Conservation (phyloP, 2,888 invertebrate genomes). For the Tenodera sinensis region DNA sequence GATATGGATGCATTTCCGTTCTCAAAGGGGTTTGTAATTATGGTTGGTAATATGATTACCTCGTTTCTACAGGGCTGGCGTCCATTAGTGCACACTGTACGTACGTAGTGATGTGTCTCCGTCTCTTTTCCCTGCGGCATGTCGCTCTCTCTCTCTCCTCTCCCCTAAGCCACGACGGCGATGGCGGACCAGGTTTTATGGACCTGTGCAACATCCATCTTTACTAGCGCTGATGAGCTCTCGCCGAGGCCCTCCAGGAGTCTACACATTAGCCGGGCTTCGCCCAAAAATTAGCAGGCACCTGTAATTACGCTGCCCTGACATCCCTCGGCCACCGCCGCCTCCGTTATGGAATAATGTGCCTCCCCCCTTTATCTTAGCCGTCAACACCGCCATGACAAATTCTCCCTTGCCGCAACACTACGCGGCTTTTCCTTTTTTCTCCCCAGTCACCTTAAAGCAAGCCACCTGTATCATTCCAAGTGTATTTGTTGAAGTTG, state of each 20-base stretch:
- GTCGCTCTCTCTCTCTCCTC: slow-evolving; percentile 1
- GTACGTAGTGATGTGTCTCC: neutral
- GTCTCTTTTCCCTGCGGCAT: slow-evolving; percentile 10
- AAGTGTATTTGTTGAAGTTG: too few species aligned
- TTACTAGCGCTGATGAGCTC: slow-evolving; percentile 17
- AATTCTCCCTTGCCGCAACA: neutral
- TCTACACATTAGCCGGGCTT: slow-evolving; percentile 14
- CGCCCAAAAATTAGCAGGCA: slow-evolving; percentile 16
- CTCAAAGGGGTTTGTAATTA: slow-evolving; percentile 61
- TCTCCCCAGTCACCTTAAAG: too few species aligned
- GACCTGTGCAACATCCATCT: slow-evolving; percentile 15
- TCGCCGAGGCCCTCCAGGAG: slow-evolving; percentile 11
- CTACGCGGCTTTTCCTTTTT: neutral
- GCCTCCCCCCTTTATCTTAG: neutral
- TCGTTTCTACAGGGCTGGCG: slow-evolving; percentile 43
- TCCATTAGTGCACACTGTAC: slow-evolving; percentile 28
- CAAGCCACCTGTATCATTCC: too few species aligned
- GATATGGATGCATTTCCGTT: slow-evolving; percentile 70
- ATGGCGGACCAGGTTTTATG: slow-evolving; percentile 3
- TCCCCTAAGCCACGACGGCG: neutral
- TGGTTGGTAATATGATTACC: slow-evolving; percentile 63
- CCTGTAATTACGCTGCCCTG: slow-evolving; percentile 10
- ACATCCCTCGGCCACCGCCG: neutral
- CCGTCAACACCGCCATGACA: neutral
- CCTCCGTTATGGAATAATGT: neutral